Evolutionary conservation across 2,888 invertebrate genomes (phyloP), one percentile per base, ranked within the genome.

Genomic region (Pristionchus arcanus): DNA sequence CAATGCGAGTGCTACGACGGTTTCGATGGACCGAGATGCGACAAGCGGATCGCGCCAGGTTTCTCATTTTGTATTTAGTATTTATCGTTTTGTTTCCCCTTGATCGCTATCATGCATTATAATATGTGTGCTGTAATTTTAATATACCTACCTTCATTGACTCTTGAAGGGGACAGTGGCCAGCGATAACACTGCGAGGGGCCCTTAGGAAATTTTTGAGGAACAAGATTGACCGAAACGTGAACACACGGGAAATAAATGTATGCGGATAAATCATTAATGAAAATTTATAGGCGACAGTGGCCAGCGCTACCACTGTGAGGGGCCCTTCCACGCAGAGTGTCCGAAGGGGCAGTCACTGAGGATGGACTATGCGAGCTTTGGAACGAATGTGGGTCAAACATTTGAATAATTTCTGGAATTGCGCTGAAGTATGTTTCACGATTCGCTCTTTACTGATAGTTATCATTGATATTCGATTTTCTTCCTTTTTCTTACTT

Each of bases 1-100:
- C 88, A 88, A 74, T 88, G 88, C 31, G 71, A 88, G 55, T 88
- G 88, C 74, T 42, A 68, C 49, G 71, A 37, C 34, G 88, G 88
- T 11, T 88, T 74, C 55, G 74, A 31, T 53, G 88, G 88, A 15
- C 71, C 19, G 34, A 5, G 71, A 11, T 88, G 88, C 19, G 88
- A 88, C 25, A 49, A 16, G 28, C 9, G 42, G 59, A 84, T 59
- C 15, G 34, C 37, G 11, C 86, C 34, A 9, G 66, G 86, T 49
- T 49, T 49, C 42, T 9, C 42, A 0, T 7, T 49, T 49, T 49
- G n/a, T n/a, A n/a, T n/a, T n/a, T n/a, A n/a, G n/a, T n/a, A n/a
- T n/a, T n/a, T n/a, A n/a, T n/a, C n/a, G n/a, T n/a, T n/a, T n/a
- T n/a, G n/a, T n/a, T n/a, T n/a, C n/a, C n/a, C n/a, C n/a, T n/a